Evolutionary conservation across 2,797 vertebrate species (phyloP).

Genomic region (Leucoraja ocellata): DNA sequence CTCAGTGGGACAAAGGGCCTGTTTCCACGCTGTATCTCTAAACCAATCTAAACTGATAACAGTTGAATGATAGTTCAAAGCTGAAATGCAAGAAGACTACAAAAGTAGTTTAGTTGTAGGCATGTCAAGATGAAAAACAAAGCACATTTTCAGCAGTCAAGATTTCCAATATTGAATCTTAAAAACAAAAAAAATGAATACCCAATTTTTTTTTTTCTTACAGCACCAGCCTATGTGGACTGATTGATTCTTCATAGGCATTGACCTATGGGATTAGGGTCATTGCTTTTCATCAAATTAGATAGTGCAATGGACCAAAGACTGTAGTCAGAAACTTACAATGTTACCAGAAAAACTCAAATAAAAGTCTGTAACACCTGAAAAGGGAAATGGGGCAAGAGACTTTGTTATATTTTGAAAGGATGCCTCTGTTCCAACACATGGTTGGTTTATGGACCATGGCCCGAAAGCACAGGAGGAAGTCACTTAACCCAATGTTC

Average conservation of each 20-base stretch:
- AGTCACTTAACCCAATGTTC: not conserved
- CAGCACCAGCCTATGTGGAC: not conserved
- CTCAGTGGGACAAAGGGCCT: no score
- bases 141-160: not conserved
- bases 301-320: not conserved
- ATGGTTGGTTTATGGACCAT: not conserved
- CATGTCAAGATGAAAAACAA: not conserved
- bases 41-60: not conserved
- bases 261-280: not conserved
- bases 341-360: not conserved
- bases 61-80: not conserved
- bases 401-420: not conserved
- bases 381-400: not conserved
- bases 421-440: not conserved
- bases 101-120: not conserved
- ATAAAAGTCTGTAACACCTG: not conserved
- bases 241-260: not conserved
- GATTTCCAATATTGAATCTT: not conserved
- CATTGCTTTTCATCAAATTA: not conserved
- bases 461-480: not conserved
- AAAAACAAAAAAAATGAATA: not conserved
- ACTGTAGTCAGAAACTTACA: not conserved
- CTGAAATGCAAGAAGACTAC: not conserved
- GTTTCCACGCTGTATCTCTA: no score
- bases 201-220: not conserved